Evolutionary conservation across 1,140 invertebrate genomes (phyloP).

Genomic region (Riptortus pedestris): DNA sequence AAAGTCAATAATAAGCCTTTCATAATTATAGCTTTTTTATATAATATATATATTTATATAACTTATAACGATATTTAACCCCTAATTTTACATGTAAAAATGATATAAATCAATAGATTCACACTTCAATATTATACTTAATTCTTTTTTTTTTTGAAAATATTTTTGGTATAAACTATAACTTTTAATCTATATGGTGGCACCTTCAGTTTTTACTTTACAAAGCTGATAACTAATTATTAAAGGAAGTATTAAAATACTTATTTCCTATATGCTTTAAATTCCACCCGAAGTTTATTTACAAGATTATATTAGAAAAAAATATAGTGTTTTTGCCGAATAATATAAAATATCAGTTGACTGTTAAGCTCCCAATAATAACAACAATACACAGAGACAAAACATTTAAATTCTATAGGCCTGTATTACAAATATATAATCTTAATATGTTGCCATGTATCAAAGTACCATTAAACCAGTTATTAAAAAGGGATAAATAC

Average conservation of each 20-base stretch:
- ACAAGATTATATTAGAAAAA: constrained; percentile 22
- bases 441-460: constrained; percentile 16
- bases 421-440: constrained; percentile 19
- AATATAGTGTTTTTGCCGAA: constrained; percentile 22
- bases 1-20: constrained; percentile 6
- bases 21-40: constrained; percentile 1
- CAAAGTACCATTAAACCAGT: background rate
- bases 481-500: background rate
- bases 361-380: constrained; percentile 24
- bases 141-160: constrained; percentile 20
- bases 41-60: background rate
- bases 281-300: constrained; percentile 16
- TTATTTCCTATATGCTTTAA: constrained; percentile 17
- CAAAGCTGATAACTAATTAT: constrained; percentile 17
- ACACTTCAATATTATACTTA: background rate
- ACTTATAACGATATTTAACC: constrained; percentile 11
- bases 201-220: constrained; percentile 21
- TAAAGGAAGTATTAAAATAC: constrained; percentile 27
- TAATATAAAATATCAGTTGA: constrained; percentile 15
- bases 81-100: background rate
- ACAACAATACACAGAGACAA: constrained; percentile 26
- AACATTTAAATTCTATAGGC: constrained; percentile 24
- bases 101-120: constrained; percentile 11
- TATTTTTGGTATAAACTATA: constrained; percentile 18
- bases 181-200: constrained; percentile 23